Base-by-base conservation (phyloP, 2,888 invertebrate species). In the Eupithecia vulgata region DNA sequence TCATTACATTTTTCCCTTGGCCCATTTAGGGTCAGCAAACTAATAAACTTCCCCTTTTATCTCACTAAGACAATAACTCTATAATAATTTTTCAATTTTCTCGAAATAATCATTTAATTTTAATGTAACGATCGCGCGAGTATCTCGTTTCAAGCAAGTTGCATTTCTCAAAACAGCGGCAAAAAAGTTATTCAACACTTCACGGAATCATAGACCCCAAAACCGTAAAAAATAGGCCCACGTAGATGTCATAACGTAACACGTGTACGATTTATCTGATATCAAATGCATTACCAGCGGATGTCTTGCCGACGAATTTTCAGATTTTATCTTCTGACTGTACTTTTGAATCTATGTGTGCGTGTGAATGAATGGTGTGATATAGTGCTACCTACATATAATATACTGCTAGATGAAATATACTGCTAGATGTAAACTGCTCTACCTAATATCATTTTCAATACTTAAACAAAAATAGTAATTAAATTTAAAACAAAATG, bases 301-400 rank as follows among this genome's bases (percentile, higher is more conserved):
- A 90, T 90, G 91, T 90, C 88, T 90, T 89, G 90, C 88, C 90
- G 91, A 89, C 90, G 90, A 89, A 90, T 87, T 86, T 85, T 80
- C 79, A 83, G 84, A 85, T 85, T 81, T 80, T 76, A 84, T 85
- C 84, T 75, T 68, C 78, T 78, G 81, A 81, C 81, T 79, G 80
- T 81, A 80, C 81, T 70, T 68, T 79, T 79, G 45, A 73, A 45
- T 45, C 5, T 12, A 74, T 72, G 74, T 74, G 69, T 71, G 73
- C 69, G 77, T 72, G 71, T 79, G 76, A 75, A 78, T 77, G 75
- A 48, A 59, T 72, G 65, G 73, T 75, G 72, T 30, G 52, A 42
- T 70, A 25, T 57, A 4, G 2, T 30, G 30, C 30, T 30, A 30
- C 2, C 30, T 3, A 30, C 12, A 40, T n/a, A 67, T 69, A 35